Conservation (phyloP, 2,888 invertebrate genomes). For the Dynastes maya region DNA sequence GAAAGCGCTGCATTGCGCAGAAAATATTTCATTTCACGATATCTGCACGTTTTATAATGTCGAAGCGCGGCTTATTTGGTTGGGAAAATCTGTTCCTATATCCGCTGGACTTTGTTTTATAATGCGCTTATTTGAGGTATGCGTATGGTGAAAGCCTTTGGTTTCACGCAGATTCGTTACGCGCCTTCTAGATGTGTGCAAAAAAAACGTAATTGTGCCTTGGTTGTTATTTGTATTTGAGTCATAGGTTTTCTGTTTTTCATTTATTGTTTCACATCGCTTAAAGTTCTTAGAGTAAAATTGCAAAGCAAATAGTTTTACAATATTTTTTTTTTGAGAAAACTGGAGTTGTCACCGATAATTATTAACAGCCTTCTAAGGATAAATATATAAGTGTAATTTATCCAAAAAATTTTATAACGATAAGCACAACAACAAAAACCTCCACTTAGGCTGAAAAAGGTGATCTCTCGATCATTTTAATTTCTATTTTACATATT, state of each 20-base stretch:
- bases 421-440: no score
- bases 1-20: slow-evolving; percentile 21
- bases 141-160: slow-evolving; percentile 13
- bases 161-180: slow-evolving; percentile 32
- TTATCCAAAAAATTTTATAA: no score
- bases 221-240: background rate
- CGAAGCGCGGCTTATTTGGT: slow-evolving; percentile 14
- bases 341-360: no score
- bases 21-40: slow-evolving; percentile 17
- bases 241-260: background rate
- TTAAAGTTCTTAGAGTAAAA: no score
- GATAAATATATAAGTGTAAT: no score
- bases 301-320: no score
- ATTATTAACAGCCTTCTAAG: no score
- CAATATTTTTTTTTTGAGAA: no score
- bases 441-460: no score
- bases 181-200: background rate
- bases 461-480: no score
- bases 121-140: slow-evolving; percentile 19
- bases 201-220: background rate
- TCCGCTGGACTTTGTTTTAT: slow-evolving; percentile 30
- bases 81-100: slow-evolving; percentile 32
- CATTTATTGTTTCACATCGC: no score
- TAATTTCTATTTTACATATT: no score
- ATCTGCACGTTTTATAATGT: background rate